A percentile compares a stretch with the other conserved stretches of the same genome.
Evolutionary conservation across 64 coral and sea anemone species (phyloP).

Genomic region (Montipora efflorescens): DNA sequence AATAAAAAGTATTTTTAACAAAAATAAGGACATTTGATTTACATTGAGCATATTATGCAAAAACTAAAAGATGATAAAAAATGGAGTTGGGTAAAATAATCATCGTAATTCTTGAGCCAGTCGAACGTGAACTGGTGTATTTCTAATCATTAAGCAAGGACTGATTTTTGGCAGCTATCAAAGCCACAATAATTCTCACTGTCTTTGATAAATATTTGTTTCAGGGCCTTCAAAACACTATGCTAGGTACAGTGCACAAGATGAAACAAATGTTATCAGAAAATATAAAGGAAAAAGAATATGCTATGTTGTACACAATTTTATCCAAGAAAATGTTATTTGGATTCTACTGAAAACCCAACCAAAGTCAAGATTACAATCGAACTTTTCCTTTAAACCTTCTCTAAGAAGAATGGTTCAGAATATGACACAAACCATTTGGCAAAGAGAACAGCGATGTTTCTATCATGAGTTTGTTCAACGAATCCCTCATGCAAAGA

Average conservation of each 20-base stretch:
- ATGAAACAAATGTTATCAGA: conserved; percentile 12
- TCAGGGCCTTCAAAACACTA: not conserved
- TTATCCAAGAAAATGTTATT: not conserved
- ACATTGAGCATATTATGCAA: not conserved
- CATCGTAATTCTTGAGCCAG: not conserved
- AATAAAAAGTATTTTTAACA: not conserved
- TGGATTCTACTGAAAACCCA: conserved; percentile 8
- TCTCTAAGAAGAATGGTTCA: not conserved
- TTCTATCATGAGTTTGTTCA: not conserved
- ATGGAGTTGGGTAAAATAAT: conserved; percentile 20
- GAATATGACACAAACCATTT: not conserved
- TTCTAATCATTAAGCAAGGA: not conserved
- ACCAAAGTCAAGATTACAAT: conserved; percentile 7
- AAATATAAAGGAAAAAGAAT: conserved; percentile 3
- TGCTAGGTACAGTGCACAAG: conserved; percentile 24
- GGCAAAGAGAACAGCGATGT: not conserved
- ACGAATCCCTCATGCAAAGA: conserved; percentile 4
- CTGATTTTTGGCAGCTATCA: conserved; percentile 14
- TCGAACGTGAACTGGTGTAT: not conserved
- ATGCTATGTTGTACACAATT: conserved; percentile 21
- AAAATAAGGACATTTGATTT: not conserved
- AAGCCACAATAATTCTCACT: conserved; percentile 17
- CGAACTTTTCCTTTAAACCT: not conserved
- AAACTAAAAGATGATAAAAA: not conserved
- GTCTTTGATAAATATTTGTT: conserved; percentile 46